Base-by-base conservation (phyloP, 2,113 vertebrate species). In the Atherinomorus stipes region DNA sequence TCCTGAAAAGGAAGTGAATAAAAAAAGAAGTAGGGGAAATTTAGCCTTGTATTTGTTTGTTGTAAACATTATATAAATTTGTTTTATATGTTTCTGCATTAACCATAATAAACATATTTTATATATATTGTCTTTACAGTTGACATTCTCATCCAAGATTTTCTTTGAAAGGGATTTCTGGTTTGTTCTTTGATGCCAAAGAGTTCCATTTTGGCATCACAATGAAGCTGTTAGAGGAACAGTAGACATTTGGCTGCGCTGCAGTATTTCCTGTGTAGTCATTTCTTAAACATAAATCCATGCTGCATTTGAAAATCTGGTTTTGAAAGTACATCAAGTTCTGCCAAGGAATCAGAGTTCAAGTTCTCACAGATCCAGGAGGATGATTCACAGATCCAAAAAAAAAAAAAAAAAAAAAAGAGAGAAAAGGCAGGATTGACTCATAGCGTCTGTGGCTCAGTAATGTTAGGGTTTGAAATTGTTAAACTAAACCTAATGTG, bases 241-340 rank as follows among this genome's bases (percentile, higher is more conserved):
- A 45, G 44, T 26, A 34, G 64, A 38, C 26, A 31, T 11, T 49
- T 10, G 11, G 10, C 8, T 50, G 15, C 40, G 22, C 15, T 11
- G 1, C 54, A 40, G 8, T 12, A 38, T 28, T 52, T 49, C 13
- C n/a, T 68, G 12, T 40, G 11, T 2, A 61, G 34, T 34, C 52
- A 7, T 10, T 47, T 12, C 31, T 26, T 68, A 13, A 23, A 13
- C 12, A 42, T 42, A 56, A 31, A 31, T 65, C 12, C n/a, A 15
- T 44, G 42, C 44, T 16, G 44, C 13, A 7, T n/a, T 16, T 19
- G 18, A 47, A 47, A 47, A 47, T 47, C 44, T n/a, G 44, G 26
- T 70, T 81, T 73, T 80, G 45, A 78, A 76, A 77, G 69, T 19
- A 82, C 79, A 83, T 34, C 15, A 70, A 66, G 76, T 86, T 76